Conservation (phyloP, 2,797 vertebrate species). For the Buceros bicornis region DNA sequence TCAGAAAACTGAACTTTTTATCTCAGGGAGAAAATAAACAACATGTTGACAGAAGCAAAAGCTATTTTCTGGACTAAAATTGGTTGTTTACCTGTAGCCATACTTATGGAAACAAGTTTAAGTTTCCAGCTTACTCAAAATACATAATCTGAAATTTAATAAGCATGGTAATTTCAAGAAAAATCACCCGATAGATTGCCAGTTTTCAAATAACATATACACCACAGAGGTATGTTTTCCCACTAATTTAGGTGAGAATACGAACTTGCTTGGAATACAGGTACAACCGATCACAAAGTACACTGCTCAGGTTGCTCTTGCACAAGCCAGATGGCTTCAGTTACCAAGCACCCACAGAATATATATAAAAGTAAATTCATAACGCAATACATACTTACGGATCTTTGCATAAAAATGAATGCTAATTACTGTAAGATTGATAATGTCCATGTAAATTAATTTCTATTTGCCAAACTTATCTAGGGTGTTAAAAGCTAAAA, state of each 20-base stretch:
- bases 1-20: slow-evolving; percentile 91
- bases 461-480: neutral
- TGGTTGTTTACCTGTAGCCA: slow-evolving; percentile 90
- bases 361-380: slow-evolving; percentile 9
- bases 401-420: neutral
- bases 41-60: slow-evolving; percentile 87
- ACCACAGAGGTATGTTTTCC: slow-evolving; percentile 68
- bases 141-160: slow-evolving; percentile 83
- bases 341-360: neutral
- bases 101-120: slow-evolving; percentile 83
- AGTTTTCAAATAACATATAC: slow-evolving; percentile 71
- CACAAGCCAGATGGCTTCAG: neutral
- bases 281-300: slow-evolving; percentile 43
- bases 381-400: neutral
- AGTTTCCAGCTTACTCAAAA: slow-evolving; percentile 75
- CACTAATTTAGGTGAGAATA: slow-evolving; percentile 72
- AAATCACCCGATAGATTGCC: slow-evolving; percentile 71
- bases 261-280: slow-evolving; percentile 68
- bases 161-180: slow-evolving; percentile 79
- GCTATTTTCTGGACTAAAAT: slow-evolving; percentile 91
- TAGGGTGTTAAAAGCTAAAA: neutral
- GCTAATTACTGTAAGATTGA: neutral
- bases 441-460: neutral
- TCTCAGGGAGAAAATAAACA: slow-evolving; percentile 88
- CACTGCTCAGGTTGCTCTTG: slow-evolving; percentile 42